Evolutionary conservation across 2,113 vertebrate genomes (phyloP), one percentile per base, ranked within the genome.

Genomic region (Rhinoderma darwinii): DNA sequence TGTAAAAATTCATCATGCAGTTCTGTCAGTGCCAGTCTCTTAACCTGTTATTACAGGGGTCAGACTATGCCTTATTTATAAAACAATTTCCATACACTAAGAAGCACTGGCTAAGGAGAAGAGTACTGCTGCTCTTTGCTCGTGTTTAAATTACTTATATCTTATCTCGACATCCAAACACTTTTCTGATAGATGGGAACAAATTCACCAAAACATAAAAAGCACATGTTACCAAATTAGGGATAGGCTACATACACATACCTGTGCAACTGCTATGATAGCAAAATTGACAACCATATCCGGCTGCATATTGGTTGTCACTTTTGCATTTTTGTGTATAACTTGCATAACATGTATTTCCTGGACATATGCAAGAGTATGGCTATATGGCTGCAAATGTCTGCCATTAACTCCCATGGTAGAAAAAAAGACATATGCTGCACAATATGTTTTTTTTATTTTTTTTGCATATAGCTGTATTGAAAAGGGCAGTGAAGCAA

Each of bases 31-130:
- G 32, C 5, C 39, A 35, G 10, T 27, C 39, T n/a, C 18, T 20
- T 78, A 86, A 63, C 76, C 76, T 39, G 47, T 80, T 35, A 86
- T 78, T 86, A 86, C 17, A n/a, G 1, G 51, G 32, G 35, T 39
- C 76, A 78, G 47, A 37, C 44, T 51, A 32, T 51, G 3, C 75
- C 74, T 76, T 44, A 32, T 77, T 43, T 22, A 77, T 51, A 35
- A 77, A 77, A 15, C 15, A 1, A 35, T 76, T 68, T 68, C 2
- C 9, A 1, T 35, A 20, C 10, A 66, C n/a, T 66, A 8, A 47
- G 44, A 18, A 44, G 14, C 39, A 75, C 22, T 3, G 4, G 41
- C 22, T 3, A 5, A 37, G n/a, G 66, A 32, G 27, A 30, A 70
- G 27, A 20, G 37, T 18, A 32, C 5, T 10, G 44, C 44, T 32